These are phyloP conservation scores for Orycteropus afer DNA, from an alignment of 2,113 vertebrate species.

Conservation along the genomic window DNA sequence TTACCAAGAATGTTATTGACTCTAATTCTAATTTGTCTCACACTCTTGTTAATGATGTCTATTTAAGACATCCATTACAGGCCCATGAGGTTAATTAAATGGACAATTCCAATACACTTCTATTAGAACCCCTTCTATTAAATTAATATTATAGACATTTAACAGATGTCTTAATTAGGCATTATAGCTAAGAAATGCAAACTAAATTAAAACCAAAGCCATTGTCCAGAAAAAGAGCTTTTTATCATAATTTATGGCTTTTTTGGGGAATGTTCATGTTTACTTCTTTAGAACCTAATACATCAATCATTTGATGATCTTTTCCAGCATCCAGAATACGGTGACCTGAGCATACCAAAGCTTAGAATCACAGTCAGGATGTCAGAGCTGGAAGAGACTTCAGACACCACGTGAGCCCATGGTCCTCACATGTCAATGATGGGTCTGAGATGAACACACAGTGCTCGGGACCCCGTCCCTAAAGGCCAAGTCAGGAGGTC, in stretches of 20 bases:
- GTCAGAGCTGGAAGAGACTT: not conserved
- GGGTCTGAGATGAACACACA: not conserved
- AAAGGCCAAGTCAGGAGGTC: not conserved
- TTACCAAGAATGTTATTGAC: conserved; percentile 72
- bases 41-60: conserved; percentile 82
- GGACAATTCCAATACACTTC: conserved; percentile 83
- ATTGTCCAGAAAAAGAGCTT: conserved; percentile 76
- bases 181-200: conserved; percentile 78
- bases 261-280: conserved; percentile 59
- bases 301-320: not conserved
- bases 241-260: conserved; percentile 73
- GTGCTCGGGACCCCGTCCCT: not conserved
- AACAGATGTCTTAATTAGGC: conserved; percentile 88
- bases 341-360: not conserved
- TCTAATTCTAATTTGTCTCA: conserved; percentile 82
- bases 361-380: not conserved
- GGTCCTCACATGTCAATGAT: not conserved
- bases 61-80: conserved; percentile 84
- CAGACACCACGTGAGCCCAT: not conserved
- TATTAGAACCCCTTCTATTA: conserved; percentile 84
- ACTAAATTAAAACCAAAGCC: conserved; percentile 80
- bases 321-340: not conserved
- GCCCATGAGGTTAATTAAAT: conserved; percentile 85
- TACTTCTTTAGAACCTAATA: conserved; percentile 18
- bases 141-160: conserved; percentile 86